phyloP scores from a whole-genome alignment of 2,888 invertebrate genomes.

The Malacosoma neustria region DNA sequence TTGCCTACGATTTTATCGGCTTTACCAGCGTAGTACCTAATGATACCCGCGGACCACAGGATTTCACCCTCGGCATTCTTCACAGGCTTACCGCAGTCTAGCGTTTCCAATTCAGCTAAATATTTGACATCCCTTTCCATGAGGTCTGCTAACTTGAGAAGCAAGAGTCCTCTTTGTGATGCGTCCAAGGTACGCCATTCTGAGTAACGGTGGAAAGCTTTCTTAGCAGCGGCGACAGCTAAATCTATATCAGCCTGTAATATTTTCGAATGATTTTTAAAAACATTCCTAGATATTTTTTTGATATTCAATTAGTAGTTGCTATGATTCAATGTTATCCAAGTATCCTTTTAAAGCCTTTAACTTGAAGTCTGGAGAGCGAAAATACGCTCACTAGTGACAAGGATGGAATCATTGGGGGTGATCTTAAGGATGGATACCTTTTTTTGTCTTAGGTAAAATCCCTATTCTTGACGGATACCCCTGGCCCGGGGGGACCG shows the following conservation, averaged over 20 bases:
- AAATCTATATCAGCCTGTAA: conserved; percentile 83
- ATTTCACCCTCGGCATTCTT: conserved; percentile 79
- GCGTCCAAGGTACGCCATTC: conserved; percentile 88
- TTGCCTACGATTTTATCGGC: conserved; percentile 89
- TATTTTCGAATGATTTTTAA: background rate
- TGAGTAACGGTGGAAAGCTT: conserved; percentile 82
- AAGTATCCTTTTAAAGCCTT: too few relatives aligned
- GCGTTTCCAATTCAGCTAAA: conserved; percentile 89
- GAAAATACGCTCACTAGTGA: too few relatives aligned
- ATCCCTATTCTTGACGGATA: too few relatives aligned
- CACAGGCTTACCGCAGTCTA: conserved; percentile 95
- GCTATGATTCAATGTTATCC: background rate
- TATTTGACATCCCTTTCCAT: conserved; percentile 82
- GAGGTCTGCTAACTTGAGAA: conserved; percentile 83
- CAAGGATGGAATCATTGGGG: too few relatives aligned
- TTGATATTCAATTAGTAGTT: background rate
- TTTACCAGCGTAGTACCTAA: conserved; percentile 93
- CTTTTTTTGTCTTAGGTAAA: too few relatives aligned
- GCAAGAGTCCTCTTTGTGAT: conserved; percentile 82
- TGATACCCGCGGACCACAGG: conserved; percentile 68
- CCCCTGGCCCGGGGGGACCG: too few relatives aligned
- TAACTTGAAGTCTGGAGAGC: too few relatives aligned
- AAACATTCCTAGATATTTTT: background rate
- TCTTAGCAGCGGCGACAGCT: conserved; percentile 85
- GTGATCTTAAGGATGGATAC: too few relatives aligned